Evolutionary conservation across 1,140 invertebrate genomes (phyloP).

Genomic region (Drosophila bifasciata): DNA sequence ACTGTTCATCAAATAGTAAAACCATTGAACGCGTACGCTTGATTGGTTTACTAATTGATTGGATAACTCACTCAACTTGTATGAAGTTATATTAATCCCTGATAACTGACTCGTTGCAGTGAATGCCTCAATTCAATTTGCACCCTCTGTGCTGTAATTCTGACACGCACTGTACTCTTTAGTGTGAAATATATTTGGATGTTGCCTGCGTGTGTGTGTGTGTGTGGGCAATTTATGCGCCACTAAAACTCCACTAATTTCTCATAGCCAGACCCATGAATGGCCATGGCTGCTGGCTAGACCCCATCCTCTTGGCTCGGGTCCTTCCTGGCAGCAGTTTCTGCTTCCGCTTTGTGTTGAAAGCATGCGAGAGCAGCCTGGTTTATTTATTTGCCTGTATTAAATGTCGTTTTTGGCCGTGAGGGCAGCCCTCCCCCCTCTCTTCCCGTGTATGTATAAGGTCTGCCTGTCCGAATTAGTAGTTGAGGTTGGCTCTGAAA

Average conservation of each 20-base stretch:
- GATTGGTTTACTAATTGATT: too few species aligned
- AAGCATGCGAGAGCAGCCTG: constrained; percentile 29
- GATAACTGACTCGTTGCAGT: too few species aligned
- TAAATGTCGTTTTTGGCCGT: constrained; percentile 61
- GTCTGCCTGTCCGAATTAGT: too few species aligned
- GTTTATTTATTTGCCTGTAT: constrained; percentile 76
- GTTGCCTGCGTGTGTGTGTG: constrained; percentile 22
- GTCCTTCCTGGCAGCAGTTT: constrained; percentile 19
- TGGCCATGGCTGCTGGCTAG: constrained; percentile 25
- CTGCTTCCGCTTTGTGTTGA: constrained; percentile 47
- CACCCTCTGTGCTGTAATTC: background rate
- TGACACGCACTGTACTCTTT: constrained; percentile 26
- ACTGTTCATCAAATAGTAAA: too few species aligned
- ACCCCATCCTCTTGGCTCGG: constrained; percentile 8
- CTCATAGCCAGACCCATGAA: constrained; percentile 36
- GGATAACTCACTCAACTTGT: too few species aligned
- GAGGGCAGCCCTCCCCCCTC: background rate
- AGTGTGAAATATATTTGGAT: background rate
- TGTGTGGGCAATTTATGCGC: constrained; percentile 70
- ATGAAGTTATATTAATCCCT: too few species aligned
- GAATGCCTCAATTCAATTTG: too few species aligned
- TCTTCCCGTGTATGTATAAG: too few species aligned
- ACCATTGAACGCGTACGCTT: too few species aligned
- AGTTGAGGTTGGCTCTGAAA: background rate
- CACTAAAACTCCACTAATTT: constrained; percentile 78